Evolutionary conservation across 2,113 vertebrate genomes (phyloP), one percentile per base, ranked within the genome.

Genomic region (Pluvianellus socialis): DNA sequence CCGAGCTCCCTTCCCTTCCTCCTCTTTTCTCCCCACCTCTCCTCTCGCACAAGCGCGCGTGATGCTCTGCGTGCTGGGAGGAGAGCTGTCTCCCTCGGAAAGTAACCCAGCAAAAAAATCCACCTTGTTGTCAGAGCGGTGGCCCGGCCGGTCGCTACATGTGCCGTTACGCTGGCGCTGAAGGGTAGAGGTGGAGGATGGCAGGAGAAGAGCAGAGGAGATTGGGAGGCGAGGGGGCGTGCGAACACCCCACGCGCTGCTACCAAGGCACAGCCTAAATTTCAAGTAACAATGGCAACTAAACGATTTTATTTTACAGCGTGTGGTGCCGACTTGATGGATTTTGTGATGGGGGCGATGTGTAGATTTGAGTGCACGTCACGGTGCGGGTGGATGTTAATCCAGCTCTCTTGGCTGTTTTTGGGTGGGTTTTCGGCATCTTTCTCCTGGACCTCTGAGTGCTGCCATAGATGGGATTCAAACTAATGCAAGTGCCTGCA

Each of bases 61-160:
- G 3, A 2, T 27, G 6, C 15, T 35, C 45, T 7, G 33, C 28
- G 47, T 7, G 23, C 55, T 22, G 87, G 55, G 47, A 32, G 65
- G 23, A 72, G 79, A 73, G 20, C n/a, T 44, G 23, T 32, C 50
- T 23, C 16, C 52, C 18, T 30, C 38, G 18, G 49, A 55, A 53
- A 35, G 42, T 9, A 38, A 32, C 33, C 21, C 27, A 32, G 65
- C 6, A 40, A 40, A 63, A 30, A 19, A 20, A 19, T 1, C n/a
- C 14, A 4, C 26, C 11, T 55, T 42, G 19, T 28, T 35, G 23
- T 20, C 32, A 15, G 24, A 35, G 53, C 4, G 2, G 7, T 40
- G 30, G 21, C 62, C 70, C 2, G 1, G 6, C 11, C 63, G 27
- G 32, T 47, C 9, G 3, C 70, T 4, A 2, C 30, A 1, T 6